Percentiles rank a stretch among this genome's conserved stretches.
These are phyloP conservation scores for Stenchaetothrips biformis DNA, from an alignment of 2,888 invertebrate genomes.

Conservation along the genomic window DNA sequence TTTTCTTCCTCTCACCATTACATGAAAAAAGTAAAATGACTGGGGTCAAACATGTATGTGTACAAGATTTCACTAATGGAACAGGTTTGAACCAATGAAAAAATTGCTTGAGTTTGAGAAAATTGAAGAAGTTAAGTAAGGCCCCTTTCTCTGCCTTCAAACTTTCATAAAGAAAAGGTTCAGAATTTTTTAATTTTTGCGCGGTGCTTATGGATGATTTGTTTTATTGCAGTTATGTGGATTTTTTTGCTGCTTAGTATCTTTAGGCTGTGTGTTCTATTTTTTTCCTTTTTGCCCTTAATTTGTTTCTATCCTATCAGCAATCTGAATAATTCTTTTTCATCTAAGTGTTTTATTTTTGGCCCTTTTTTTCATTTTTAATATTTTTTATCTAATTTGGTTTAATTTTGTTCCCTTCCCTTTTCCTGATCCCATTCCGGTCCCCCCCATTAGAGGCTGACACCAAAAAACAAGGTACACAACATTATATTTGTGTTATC, in stretches of 20 bases:
- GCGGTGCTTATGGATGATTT: background rate
- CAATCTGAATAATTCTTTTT: constrained; percentile 27
- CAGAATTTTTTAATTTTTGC: constrained; percentile 26
- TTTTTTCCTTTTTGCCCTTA: constrained; percentile 16
- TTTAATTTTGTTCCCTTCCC: constrained; percentile 21
- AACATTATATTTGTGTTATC: constrained; percentile 29
- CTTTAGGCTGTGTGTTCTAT: background rate
- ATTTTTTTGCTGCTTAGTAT: constrained; percentile 11
- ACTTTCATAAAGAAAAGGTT: constrained; percentile 6
- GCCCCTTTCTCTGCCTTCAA: constrained; percentile 29
- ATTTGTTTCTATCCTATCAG: background rate
- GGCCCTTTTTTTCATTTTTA: constrained; percentile 37
- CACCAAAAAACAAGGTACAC: constrained; percentile 34
- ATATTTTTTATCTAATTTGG: constrained; percentile 34
- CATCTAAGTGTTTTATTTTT: constrained; percentile 31
- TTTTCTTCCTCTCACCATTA: background rate
- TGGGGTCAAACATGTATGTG: background rate
- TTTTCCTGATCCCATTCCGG: background rate
- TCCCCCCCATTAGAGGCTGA: constrained; percentile 34
- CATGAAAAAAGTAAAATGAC: background rate
- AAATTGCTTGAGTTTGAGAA: background rate
- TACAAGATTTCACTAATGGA: background rate
- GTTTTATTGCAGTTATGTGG: constrained; percentile 31
- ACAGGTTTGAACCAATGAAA: background rate
- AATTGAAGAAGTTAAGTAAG: background rate